Evolutionary conservation across 2,888 invertebrate species (phyloP).

Genomic region (Orchestes rusci): DNA sequence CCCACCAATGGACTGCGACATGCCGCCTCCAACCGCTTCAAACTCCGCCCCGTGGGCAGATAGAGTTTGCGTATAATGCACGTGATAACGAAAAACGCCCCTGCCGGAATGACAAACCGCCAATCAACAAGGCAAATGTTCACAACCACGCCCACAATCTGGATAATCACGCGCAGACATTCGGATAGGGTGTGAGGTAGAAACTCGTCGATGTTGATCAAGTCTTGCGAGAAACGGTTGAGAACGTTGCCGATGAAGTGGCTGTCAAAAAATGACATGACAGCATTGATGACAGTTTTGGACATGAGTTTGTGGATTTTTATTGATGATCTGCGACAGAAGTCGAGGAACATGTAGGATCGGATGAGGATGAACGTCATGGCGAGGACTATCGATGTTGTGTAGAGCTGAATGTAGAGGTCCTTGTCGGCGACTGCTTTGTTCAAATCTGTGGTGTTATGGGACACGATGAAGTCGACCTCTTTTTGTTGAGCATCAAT

Average conservation of each 20-base stretch:
- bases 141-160: constrained; percentile 24
- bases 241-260: constrained; percentile 36
- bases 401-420: constrained; percentile 25
- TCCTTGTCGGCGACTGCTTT: constrained; percentile 16
- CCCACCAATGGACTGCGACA: constrained; percentile 40
- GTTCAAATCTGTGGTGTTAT: constrained; percentile 15
- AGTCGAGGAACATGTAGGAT: constrained; percentile 56
- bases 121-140: constrained; percentile 29
- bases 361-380: constrained; percentile 20
- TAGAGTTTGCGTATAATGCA: constrained; percentile 28
- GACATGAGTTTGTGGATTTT: constrained; percentile 34
- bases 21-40: constrained; percentile 34
- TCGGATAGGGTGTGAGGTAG: constrained; percentile 29
- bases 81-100: constrained; percentile 27
- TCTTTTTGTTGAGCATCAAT: constrained; percentile 27
- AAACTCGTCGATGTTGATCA: constrained; percentile 33
- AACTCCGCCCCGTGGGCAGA: constrained; percentile 33
- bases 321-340: constrained; percentile 64
- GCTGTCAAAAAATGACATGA: constrained; percentile 35
- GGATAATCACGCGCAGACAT: constrained; percentile 29
- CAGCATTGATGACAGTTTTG: constrained; percentile 29
- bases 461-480: constrained; percentile 15
- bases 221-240: constrained; percentile 36
- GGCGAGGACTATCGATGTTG: constrained; percentile 24
- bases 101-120: constrained; percentile 29